A percentile compares a stretch with the other conserved stretches of the same genome.
phyloP scores from a whole-genome alignment of 2,888 invertebrate species.

The Parthenolecanium corni region DNA sequence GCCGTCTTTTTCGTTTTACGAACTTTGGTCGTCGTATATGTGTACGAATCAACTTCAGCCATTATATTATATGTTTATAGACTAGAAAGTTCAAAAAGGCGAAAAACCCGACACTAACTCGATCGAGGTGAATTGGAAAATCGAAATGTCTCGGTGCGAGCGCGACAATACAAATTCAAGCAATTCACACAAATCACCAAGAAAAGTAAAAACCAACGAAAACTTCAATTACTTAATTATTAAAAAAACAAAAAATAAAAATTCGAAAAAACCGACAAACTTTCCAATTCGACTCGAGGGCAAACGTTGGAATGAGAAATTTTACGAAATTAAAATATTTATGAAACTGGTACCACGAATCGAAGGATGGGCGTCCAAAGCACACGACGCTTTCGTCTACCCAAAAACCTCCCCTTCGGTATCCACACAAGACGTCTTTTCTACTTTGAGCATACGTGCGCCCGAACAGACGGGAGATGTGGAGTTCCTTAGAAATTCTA shows the following conservation, averaged over 20 bases:
- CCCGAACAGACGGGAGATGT: too few relatives aligned
- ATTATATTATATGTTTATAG: too few relatives aligned
- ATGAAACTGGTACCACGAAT: neutral
- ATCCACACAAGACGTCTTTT: too few relatives aligned
- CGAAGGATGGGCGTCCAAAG: neutral
- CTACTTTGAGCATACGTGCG: too few relatives aligned
- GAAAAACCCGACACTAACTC: too few relatives aligned
- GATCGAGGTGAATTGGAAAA: neutral
- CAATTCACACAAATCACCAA: neutral
- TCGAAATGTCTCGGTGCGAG: neutral
- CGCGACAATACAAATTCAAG: neutral
- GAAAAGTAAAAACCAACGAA: neutral
- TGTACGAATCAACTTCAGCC: slow-evolving; percentile 85
- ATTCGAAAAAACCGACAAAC: neutral
- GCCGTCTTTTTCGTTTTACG: slow-evolving; percentile 80
- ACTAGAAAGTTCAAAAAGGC: too few relatives aligned
- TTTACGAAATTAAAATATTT: neutral
- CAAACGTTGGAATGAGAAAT: neutral
- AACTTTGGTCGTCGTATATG: slow-evolving; percentile 73
- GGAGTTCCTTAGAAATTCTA: too few relatives aligned
- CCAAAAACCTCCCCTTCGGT: neutral
- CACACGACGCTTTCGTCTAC: slow-evolving; percentile 7
- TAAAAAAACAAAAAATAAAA: neutral
- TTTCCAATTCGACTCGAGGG: neutral
- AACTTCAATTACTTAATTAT: too few relatives aligned